These are phyloP conservation scores for Ctenodactylus gundi DNA, from an alignment of 2,113 vertebrate species.

Conservation along the genomic window DNA sequence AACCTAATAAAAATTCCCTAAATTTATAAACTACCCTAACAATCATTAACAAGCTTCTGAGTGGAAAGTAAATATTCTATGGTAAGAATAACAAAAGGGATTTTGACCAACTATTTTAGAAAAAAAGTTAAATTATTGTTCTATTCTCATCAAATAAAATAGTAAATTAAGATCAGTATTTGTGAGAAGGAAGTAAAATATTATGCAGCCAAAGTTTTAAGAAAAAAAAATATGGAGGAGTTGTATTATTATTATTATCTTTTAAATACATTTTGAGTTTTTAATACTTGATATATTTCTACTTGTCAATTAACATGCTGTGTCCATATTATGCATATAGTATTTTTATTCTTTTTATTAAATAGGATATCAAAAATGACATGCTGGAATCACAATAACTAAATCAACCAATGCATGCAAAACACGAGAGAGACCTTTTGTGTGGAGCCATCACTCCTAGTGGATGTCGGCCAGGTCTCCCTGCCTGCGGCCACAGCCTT, in stretches of 20 bases:
- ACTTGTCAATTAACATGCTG: neutral
- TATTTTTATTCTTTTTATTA: neutral
- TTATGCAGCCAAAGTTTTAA: neutral
- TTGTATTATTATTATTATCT: neutral
- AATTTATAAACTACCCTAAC: neutral
- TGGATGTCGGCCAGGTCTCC: too few species aligned
- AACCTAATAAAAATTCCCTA: neutral
- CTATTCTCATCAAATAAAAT: neutral
- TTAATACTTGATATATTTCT: neutral
- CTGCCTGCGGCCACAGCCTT: too few species aligned
- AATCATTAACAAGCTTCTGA: neutral
- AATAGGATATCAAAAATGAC: neutral
- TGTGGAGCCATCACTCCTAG: too few species aligned
- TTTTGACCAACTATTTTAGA: neutral
- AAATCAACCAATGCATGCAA: neutral
- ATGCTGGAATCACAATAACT: neutral
- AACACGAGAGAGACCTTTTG: neutral
- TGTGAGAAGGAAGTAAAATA: neutral
- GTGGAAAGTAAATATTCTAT: neutral
- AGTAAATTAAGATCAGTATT: constrained; percentile 14
- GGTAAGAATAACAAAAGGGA: neutral
- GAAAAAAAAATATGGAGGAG: neutral
- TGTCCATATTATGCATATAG: neutral
- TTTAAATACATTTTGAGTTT: neutral
- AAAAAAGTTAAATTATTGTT: constrained; percentile 22